A percentile compares a stretch with the other conserved stretches of the same genome.
These are phyloP conservation scores for Clepsis dumicolana DNA, from an alignment of 2,888 invertebrate species.

Conservation along the genomic window DNA sequence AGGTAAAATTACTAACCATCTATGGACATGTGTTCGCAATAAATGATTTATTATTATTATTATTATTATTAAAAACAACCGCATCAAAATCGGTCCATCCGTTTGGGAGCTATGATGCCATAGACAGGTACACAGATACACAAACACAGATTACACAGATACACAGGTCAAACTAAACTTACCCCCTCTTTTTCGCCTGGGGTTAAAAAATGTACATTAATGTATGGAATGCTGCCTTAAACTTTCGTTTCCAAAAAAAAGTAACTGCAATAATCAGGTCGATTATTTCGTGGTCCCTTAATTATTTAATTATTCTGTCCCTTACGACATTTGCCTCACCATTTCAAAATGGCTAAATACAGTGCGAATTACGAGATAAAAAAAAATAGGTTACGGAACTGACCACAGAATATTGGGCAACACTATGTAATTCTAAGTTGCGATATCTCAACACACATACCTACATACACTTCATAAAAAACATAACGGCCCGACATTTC, in stretches of 20 bases:
- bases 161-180: no score
- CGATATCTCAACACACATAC: slow-evolving; percentile 41
- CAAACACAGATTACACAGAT: no score
- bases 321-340: neutral
- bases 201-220: no score
- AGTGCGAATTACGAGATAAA: slow-evolving; percentile 24
- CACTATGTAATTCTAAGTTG: slow-evolving; percentile 39
- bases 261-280: neutral
- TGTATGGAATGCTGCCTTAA: no score
- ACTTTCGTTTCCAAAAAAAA: no score
- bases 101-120: no score
- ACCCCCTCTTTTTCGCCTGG: neutral
- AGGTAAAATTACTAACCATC: no score
- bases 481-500: slow-evolving; percentile 38
- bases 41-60: no score
- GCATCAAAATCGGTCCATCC: no score
- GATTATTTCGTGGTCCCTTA: neutral
- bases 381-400: slow-evolving; percentile 32
- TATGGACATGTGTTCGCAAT: no score
- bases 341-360: slow-evolving; percentile 32
- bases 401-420: slow-evolving; percentile 37
- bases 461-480: slow-evolving; percentile 43
- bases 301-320: neutral
- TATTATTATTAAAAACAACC: no score
- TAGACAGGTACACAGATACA: no score